These are phyloP conservation scores for Drosophila micromelanica DNA, from an alignment of 1,140 invertebrate species.

Conservation along the genomic window DNA sequence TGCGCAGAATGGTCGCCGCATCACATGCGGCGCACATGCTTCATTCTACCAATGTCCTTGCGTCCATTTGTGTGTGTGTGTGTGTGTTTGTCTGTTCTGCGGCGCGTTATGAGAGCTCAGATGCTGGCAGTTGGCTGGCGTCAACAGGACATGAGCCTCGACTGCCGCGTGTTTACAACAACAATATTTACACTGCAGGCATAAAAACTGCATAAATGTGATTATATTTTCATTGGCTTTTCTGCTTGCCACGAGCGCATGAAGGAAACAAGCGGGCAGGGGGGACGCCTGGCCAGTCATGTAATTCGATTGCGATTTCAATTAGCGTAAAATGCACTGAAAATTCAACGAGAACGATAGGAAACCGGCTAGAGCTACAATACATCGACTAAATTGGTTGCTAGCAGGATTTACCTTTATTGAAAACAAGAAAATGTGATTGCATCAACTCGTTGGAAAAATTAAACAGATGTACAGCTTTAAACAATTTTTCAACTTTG, in stretches of 20 bases:
- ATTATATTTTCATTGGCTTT: constrained; percentile 81
- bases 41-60: background rate
- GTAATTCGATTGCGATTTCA: constrained; percentile 81
- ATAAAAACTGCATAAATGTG: constrained; percentile 83
- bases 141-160: constrained; percentile 16
- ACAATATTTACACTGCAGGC: constrained; percentile 82
- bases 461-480: background rate
- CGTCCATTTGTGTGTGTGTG: constrained; percentile 29
- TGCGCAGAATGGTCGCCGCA: constrained; percentile 15
- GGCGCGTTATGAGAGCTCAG: constrained; percentile 10
- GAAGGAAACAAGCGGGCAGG: background rate
- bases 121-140: constrained; percentile 23
- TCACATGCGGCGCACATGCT: constrained; percentile 9
- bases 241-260: constrained; percentile 33
- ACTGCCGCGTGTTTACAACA: constrained; percentile 49
- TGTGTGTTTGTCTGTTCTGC: constrained; percentile 45
- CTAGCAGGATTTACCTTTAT: constrained; percentile 15
- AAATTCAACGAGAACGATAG: constrained; percentile 40
- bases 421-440: constrained; percentile 3
- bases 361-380: background rate
- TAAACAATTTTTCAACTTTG: background rate
- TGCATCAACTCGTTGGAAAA: background rate
- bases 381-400: constrained; percentile 15
- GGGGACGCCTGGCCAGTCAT: constrained; percentile 35
- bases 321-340: constrained; percentile 74